Evolutionary conservation across 1,140 invertebrate genomes (phyloP), one percentile per base, ranked within the genome.

Genomic region (Magallana ariakensis): DNA sequence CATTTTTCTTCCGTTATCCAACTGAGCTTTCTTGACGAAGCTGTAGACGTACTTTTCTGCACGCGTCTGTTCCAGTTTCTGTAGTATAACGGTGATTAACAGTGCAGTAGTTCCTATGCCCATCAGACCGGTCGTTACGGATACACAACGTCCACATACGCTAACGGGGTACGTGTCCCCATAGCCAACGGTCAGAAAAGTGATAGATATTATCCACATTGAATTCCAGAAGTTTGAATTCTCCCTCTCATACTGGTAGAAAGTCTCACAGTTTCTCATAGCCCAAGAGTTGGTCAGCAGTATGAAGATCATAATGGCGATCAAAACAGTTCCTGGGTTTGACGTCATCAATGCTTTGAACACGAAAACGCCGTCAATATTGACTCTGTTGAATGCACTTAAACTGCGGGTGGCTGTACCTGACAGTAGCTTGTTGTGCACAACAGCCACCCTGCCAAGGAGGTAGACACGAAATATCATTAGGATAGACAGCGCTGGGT

Each of bases 161-260:
- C 66, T 75, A 26, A 75, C 22, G 0, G 66, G 66, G 22, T 75
- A 75, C 10, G 33, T 33, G 66, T 75, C 66, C 10, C 66, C 66
- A 26, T 75, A 75, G 22, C 66, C 66, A 10, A 75, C 33, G 22
- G 66, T 75, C 33, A 75, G 22, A 75, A 75, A 75, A 26, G 66
- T 75, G 9, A 75, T 26, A 26, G 66, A 75, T 75, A 75, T 26
- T 26, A 75, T 75, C 66, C 66, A 75, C 66, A 75, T 75, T 10
- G 33, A 26, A 13, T 26, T 75, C 66, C 66, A 75, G 11, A 26
- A 75, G 8, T 75, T 26, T 26, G 66, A 75, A 26, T 75, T 19
- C 22, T 75, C 22, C 6, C 33, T 75, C 66, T 75, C 66, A 22
- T 10, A 33, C 15, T 75, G 66, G 15, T 75, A 75, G 8, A 75